Base-by-base conservation (phyloP, 2,888 invertebrate genomes). In the Athalia rosae region DNA sequence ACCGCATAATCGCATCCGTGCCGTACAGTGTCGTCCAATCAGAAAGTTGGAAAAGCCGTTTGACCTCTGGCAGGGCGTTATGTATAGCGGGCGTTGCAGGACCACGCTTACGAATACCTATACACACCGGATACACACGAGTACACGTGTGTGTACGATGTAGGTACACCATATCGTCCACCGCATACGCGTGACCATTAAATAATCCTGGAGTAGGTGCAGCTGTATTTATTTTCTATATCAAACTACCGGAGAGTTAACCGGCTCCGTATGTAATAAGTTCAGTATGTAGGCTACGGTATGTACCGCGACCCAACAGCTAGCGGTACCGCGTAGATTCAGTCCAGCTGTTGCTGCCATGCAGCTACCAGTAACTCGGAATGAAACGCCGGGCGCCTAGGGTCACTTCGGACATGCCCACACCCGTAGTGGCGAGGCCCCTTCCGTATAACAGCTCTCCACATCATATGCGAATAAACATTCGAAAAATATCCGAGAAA, bases 401-500 rank as follows among this genome's bases (percentile, higher is more conserved):
- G 88, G 88, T 88, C 87, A 84, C 81, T 83, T 84, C 84, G 85
- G 85, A 87, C 85, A 85, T 83, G 87, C 78, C 77, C 76, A 73
- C 78, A 78, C 79, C 78, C 76, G 63, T 59, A 15, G 62, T 43
- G 43, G 64, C 11, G 15, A 50, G 8, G 50, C 62, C 3, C 15
- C 41, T 11, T n/a, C n/a, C 45, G 1, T n/a, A 15, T 48, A 9
- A 9, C 4, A 13, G 5, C 66, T 66, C 48, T 8, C n/a, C 15
- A 9, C 50, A 50, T 67, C 50, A 11, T 11, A 3, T 28, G 28
- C 28, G 28, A 28, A 28, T 28, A 28, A 28, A n/a, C n/a, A n/a
- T n/a, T n/a, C n/a, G n/a, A n/a, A n/a, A n/a, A n/a, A n/a, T n/a
- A n/a, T n/a, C n/a, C n/a, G n/a, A n/a, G n/a, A 28, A 28, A 28